These are phyloP conservation scores for Cyrtorhinus lividipennis DNA, from an alignment of 1,140 invertebrate species.

Conservation along the genomic window DNA sequence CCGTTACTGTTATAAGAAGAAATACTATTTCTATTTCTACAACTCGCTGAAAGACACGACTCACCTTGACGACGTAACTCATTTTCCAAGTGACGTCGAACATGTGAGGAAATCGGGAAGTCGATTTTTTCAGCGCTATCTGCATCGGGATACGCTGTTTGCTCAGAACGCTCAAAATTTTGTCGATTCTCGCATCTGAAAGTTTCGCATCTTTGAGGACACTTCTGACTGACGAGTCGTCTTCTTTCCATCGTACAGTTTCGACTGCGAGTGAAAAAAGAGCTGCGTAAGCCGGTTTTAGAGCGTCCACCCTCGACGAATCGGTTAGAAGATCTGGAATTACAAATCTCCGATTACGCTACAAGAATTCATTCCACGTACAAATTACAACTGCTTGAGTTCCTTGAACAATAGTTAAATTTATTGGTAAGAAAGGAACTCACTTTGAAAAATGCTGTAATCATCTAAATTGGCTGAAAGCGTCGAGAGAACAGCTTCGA, in stretches of 20 bases:
- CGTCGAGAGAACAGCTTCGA: too few relatives aligned
- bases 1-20: too few relatives aligned
- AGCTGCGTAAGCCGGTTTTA: slow-evolving; percentile 12
- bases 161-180: background rate
- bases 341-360: too few relatives aligned
- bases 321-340: background rate
- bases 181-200: slow-evolving; percentile 3
- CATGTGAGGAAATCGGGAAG: slow-evolving; percentile 1
- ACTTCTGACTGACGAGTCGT: background rate
- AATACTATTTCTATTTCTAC: too few relatives aligned
- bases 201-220: slow-evolving; percentile 1
- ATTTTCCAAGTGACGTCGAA: slow-evolving; percentile 14
- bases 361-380: too few relatives aligned
- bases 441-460: too few relatives aligned
- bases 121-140: background rate
- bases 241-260: slow-evolving; percentile 7
- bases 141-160: background rate
- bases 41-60: too few relatives aligned
- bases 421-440: too few relatives aligned
- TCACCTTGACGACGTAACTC: slow-evolving; percentile 13
- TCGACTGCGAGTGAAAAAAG: slow-evolving; percentile 8
- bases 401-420: too few relatives aligned
- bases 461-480: too few relatives aligned
- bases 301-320: background rate
- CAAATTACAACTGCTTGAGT: too few relatives aligned